A percentile compares a stretch with the other conserved stretches of the same genome.
Conservation (phyloP, 2,797 vertebrate species). For the Lycodopsis pacificus region DNA sequence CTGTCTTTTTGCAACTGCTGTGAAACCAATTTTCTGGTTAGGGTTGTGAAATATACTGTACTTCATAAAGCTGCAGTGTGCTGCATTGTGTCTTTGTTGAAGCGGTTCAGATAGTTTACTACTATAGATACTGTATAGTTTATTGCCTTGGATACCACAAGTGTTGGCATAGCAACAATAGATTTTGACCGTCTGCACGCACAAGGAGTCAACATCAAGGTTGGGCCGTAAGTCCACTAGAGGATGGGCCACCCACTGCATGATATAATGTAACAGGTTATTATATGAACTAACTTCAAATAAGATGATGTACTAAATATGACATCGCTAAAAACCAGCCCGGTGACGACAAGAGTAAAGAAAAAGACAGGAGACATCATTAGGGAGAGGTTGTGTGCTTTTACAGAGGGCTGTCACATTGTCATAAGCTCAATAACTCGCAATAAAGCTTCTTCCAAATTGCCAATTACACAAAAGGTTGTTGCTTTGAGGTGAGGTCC, state of each 20-base stretch:
- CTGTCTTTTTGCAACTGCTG: conserved; percentile 67
- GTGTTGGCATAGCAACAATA: conserved; percentile 74
- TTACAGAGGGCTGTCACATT: neutral
- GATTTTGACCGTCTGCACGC: conserved; percentile 51
- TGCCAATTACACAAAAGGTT: neutral
- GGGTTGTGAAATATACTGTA: conserved; percentile 59
- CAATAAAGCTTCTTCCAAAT: neutral
- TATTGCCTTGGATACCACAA: conserved; percentile 65
- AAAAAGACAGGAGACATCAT: neutral
- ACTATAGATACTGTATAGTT: conserved; percentile 67
- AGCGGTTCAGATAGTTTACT: conserved; percentile 62
- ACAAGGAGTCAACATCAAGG: conserved; percentile 12
- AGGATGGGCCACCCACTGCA: conserved; percentile 2
- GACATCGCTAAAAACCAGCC: neutral
- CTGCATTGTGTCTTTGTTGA: conserved; percentile 72
- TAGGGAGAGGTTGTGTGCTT: neutral
- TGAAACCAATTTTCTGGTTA: conserved; percentile 71
- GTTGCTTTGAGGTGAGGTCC: conserved; percentile 19
- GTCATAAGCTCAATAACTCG: neutral
- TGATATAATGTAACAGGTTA: conserved; percentile 23
- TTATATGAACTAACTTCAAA: neutral
- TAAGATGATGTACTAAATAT: neutral
- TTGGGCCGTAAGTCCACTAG: conserved; percentile 26
- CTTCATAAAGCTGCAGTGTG: conserved; percentile 72
- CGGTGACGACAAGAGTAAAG: neutral